phyloP scores from a whole-genome alignment of 2,797 vertebrate genomes.

The Ambastaia sidthimunki region DNA sequence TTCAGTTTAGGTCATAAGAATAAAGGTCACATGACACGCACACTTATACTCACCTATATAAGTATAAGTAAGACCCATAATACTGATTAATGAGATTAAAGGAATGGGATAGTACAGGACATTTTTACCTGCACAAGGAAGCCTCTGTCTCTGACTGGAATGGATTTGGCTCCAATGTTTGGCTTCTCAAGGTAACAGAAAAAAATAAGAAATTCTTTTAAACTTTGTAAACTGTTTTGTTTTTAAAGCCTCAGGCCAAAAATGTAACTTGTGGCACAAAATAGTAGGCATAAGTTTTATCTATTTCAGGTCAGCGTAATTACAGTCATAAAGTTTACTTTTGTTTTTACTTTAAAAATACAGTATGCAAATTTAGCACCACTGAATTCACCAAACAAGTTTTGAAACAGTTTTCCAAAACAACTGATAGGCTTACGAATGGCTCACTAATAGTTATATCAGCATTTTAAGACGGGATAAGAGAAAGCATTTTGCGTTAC shows the following conservation, averaged over 20 bases:
- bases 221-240: not conserved
- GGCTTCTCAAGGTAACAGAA: constrained; percentile 72
- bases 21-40: no score
- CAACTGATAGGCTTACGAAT: not conserved
- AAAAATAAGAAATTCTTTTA: not conserved
- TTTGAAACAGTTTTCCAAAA: no score
- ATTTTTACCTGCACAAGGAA: constrained; percentile 89
- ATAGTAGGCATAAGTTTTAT: not conserved
- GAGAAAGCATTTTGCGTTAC: not conserved
- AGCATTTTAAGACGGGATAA: not conserved
- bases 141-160: constrained; percentile 82
- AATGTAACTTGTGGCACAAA: not conserved
- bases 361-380: no score
- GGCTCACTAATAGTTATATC: not conserved
- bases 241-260: not conserved
- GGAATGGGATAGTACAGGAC: constrained; percentile 1
- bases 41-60: not conserved
- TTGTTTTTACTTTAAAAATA: no score
- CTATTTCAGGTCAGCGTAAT: not conserved
- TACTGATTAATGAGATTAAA: constrained; percentile 1
- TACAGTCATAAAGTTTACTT: not conserved
- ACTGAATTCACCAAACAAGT: no score
- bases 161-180: constrained; percentile 84
- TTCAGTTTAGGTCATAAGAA: no score
- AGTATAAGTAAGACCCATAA: not conserved